Base-by-base conservation (phyloP, 2,888 invertebrate species). In the Mechanitis messenoides region DNA sequence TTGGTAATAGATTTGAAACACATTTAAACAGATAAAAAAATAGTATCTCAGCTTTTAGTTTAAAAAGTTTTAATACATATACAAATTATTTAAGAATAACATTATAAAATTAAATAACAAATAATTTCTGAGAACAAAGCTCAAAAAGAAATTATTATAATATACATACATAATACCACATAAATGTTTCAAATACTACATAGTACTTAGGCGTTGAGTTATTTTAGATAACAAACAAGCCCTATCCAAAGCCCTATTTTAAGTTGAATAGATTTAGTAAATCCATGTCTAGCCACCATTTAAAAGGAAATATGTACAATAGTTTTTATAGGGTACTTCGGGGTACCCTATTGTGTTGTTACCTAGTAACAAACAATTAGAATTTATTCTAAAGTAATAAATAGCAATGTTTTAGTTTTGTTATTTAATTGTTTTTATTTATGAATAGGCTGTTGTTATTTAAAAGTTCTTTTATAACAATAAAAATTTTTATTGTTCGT, bases 251-350 rank as follows among this genome's bases (percentile, higher is more conserved):
- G 56, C 60, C 57, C 59, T 55, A 60, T 31, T 46, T 50, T 55
- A 46, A 50, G 28, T 20, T 61, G 53, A 61, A 63, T 61, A 63
- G 58, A 56, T 55, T 60, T 42, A 47, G 50, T 42, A 60, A 55
- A 55, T 60, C 58, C 58, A 55, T 50, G 56, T 53, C 63, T 63
- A 63, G 58, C 58, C 55, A 42, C 28, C 33, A 56, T 53, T 63
- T 56, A 55, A 60, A 60, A 62, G 47, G 61, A 58, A 62, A 63
- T 47, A 50, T 60, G 53, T 54, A 56, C 58, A 63, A 63, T 63
- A 61, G 60, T 46, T 20, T 47, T 38, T 45, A 58, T 47, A 45
- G 54, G 59, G 47, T 47, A 58, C 42, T 60, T 33, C 45, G 50
- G 38, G 28, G 33, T 28, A 47, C 33, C 20, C 31, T n/a, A 33